A percentile compares a stretch with the other conserved stretches of the same genome.
Evolutionary conservation across 2,797 vertebrate species (phyloP).

Genomic region (Cyclura pinguis): DNA sequence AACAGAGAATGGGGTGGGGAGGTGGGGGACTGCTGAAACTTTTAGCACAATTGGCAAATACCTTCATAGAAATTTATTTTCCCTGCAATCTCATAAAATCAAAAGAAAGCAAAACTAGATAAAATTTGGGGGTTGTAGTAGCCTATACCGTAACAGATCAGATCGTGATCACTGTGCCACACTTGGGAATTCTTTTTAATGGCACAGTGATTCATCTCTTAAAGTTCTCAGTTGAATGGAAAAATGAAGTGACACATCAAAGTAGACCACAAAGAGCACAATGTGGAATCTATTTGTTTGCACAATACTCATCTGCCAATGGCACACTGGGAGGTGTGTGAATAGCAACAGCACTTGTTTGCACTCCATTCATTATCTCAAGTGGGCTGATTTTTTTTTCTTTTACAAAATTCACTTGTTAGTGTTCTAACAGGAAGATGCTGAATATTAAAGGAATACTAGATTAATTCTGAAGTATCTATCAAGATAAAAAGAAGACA

Average conservation of each 20-base stretch:
- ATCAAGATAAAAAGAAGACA: not conserved
- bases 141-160: conserved; percentile 25
- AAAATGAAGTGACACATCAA: conserved; percentile 24
- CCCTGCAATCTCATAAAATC: not conserved
- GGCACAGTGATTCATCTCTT: conserved; percentile 31
- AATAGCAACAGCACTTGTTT: conserved; percentile 20
- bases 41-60: not conserved
- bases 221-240: not conserved
- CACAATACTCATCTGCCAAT: conserved; percentile 14
- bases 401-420: not conserved
- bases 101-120: conserved; percentile 4
- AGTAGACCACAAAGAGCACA: conserved; percentile 26
- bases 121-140: not conserved
- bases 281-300: conserved; percentile 36
- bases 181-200: conserved; percentile 5
- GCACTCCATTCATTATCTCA: conserved; percentile 22
- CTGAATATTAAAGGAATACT: not conserved
- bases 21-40: not conserved
- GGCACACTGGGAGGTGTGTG: not conserved
- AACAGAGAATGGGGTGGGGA: not conserved
- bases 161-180: not conserved
- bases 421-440: not conserved
- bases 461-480: not conserved
- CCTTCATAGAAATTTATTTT: not conserved
- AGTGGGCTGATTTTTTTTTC: not conserved